Percentiles rank a stretch among this genome's conserved stretches.
Evolutionary conservation across 2,113 vertebrate species (phyloP).

Genomic region (Sarotherodon lohbergeri): DNA sequence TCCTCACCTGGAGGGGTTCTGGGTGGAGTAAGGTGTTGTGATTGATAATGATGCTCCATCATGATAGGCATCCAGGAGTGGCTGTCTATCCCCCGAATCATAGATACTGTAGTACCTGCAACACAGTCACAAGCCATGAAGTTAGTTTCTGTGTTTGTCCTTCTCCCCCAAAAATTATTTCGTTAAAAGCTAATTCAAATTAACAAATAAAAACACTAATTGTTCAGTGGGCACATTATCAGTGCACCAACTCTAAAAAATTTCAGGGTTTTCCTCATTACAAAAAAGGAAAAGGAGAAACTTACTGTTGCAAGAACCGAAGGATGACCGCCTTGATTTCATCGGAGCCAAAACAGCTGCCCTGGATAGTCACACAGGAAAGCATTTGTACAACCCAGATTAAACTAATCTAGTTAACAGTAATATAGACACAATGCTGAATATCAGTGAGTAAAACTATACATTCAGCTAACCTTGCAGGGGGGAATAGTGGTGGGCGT

Average conservation of each 20-base stretch:
- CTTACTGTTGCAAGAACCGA: conserved; percentile 86
- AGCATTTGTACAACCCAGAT: neutral
- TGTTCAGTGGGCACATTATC: neutral
- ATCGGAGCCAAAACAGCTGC: conserved; percentile 81
- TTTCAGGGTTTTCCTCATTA: neutral
- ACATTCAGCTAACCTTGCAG: conserved; percentile 74
- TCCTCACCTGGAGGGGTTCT: conserved; percentile 78
- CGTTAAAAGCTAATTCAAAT: neutral
- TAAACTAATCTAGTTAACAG: neutral
- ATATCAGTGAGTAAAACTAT: neutral
- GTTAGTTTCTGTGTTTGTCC: neutral
- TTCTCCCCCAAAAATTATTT: rapidly evolving
- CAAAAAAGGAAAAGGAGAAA: conserved; percentile 1
- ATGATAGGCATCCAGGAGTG: conserved; percentile 87
- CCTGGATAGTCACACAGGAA: conserved; percentile 61
- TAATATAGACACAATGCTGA: neutral
- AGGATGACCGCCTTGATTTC: conserved; percentile 80
- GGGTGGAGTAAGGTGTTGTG: conserved; percentile 73
- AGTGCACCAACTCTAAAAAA: rapidly evolving
- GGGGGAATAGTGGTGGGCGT: conserved; percentile 78
- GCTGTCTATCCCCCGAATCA: conserved; percentile 83
- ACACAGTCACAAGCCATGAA: neutral
- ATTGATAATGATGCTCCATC: conserved; percentile 85
- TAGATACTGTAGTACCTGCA: conserved; percentile 84
- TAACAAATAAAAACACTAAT: neutral